These are phyloP conservation scores for Trachops cirrhosus DNA, from an alignment of 2,797 vertebrate genomes.

Conservation along the genomic window DNA sequence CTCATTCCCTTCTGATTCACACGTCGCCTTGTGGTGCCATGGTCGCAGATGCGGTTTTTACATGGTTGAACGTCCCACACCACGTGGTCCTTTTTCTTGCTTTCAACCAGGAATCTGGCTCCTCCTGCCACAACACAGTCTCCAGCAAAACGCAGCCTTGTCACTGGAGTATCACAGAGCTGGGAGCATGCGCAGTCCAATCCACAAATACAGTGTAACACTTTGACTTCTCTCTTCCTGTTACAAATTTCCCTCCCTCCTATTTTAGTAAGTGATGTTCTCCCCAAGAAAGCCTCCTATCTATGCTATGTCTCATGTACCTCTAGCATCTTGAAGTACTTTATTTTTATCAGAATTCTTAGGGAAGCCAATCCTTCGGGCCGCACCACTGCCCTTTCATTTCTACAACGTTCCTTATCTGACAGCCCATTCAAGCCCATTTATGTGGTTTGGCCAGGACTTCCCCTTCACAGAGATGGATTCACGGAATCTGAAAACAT, in stretches of 20 bases:
- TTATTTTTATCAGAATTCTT: neutral
- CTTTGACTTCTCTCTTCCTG: slow-evolving; percentile 32
- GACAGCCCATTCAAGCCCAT: neutral
- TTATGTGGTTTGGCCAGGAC: slow-evolving; percentile 60
- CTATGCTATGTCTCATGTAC: neutral
- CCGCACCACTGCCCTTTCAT: neutral
- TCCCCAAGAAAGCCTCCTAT: neutral
- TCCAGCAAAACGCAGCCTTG: neutral
- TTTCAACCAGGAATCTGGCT: neutral
- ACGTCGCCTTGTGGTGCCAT: neutral
- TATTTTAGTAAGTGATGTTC: neutral
- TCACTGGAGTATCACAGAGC: neutral
- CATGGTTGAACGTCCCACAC: rapidly evolving
- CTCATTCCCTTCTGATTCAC: neutral
- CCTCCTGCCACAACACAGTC: rapidly evolving
- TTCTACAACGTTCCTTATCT: slow-evolving; percentile 37
- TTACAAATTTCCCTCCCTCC: neutral
- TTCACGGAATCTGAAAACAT: slow-evolving; percentile 40
- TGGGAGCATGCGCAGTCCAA: neutral
- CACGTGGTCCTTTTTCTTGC: neutral
- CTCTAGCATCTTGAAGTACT: slow-evolving; percentile 52
- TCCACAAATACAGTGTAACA: neutral
- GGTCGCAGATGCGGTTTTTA: rapidly evolving
- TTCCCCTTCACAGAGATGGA: slow-evolving; percentile 31
- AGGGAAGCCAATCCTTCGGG: neutral